A percentile compares a stretch with the other conserved stretches of the same genome.
phyloP scores from a whole-genome alignment of 1,140 invertebrate genomes.

The Belonocnema kinseyi region DNA sequence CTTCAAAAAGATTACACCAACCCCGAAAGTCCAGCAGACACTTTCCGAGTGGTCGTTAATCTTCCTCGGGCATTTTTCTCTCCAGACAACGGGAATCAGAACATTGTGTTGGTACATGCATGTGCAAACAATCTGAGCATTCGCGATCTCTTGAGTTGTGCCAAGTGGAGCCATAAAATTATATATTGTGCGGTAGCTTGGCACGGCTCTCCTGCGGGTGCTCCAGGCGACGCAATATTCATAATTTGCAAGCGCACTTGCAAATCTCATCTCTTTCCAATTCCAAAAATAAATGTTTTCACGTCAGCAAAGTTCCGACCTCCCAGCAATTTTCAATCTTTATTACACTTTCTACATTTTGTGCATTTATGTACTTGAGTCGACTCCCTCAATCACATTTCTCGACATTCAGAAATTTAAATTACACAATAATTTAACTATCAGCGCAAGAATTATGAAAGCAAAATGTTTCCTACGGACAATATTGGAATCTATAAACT shows the following conservation, averaged over 20 bases:
- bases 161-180: slow-evolving; percentile 31
- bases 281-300: slow-evolving; percentile 28
- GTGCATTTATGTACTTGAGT: slow-evolving; percentile 9
- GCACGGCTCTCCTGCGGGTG: slow-evolving; percentile 22
- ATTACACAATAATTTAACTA: too few species aligned
- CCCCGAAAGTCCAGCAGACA: slow-evolving; percentile 31
- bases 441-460: too few species aligned
- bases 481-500: too few species aligned
- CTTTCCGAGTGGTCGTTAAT: slow-evolving; percentile 31
- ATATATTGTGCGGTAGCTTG: slow-evolving; percentile 30
- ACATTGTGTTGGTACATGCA: slow-evolving; percentile 29
- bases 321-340: slow-evolving; percentile 16
- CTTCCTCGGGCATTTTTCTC: slow-evolving; percentile 26
- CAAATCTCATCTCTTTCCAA: slow-evolving; percentile 30
- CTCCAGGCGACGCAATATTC: slow-evolving; percentile 30
- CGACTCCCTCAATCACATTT: too few species aligned
- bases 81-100: slow-evolving; percentile 28
- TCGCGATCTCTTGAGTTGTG: slow-evolving; percentile 27
- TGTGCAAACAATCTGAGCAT: slow-evolving; percentile 31
- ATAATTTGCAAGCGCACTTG: slow-evolving; percentile 29
- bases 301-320: background rate
- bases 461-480: too few species aligned
- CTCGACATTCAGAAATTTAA: too few species aligned
- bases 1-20: slow-evolving; percentile 18
- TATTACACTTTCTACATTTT: slow-evolving; percentile 25